These are phyloP conservation scores for Vanessa tameamea DNA, from an alignment of 1,140 invertebrate species.

Conservation along the genomic window DNA sequence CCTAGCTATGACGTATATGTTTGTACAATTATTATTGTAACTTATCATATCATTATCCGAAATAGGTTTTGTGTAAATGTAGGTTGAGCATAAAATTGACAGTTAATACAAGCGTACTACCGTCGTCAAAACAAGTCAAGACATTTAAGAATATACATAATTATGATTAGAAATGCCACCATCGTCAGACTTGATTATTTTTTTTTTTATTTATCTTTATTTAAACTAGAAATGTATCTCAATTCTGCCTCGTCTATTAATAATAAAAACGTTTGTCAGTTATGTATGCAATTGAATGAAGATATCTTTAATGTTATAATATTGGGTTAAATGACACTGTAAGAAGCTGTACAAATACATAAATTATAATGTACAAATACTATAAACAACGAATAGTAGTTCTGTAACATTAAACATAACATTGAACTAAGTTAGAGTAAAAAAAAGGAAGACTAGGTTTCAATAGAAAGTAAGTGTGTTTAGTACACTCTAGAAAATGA, in stretches of 20 bases:
- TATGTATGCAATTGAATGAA: not conserved
- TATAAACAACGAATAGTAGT: conserved; percentile 8
- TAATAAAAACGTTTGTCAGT: not conserved
- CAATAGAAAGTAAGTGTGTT: not conserved
- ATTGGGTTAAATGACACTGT: not conserved
- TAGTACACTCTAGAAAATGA: not conserved
- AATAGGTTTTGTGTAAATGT: conserved; percentile 1
- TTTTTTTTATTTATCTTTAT: not conserved
- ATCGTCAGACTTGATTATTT: not conserved
- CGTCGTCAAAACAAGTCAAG: not conserved
- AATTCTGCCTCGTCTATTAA: not conserved
- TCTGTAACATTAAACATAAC: conserved; percentile 1
- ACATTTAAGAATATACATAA: not conserved
- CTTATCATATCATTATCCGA: conserved; percentile 4
- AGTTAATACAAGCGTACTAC: not conserved
- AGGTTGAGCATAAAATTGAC: not conserved
- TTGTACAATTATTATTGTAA: conserved; percentile 12
- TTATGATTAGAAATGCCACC: not conserved
- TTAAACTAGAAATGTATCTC: too few relatives aligned
- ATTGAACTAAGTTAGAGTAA: not conserved
- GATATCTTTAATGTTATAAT: not conserved
- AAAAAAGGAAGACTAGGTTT: not conserved
- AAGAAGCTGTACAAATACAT: conserved; percentile 1
- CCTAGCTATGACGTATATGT: not conserved
- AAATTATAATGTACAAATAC: conserved; percentile 2